A percentile compares a stretch with the other conserved stretches of the same genome.
phyloP scores from a whole-genome alignment of 2,113 vertebrate species.

The Apeltes quadracus region DNA sequence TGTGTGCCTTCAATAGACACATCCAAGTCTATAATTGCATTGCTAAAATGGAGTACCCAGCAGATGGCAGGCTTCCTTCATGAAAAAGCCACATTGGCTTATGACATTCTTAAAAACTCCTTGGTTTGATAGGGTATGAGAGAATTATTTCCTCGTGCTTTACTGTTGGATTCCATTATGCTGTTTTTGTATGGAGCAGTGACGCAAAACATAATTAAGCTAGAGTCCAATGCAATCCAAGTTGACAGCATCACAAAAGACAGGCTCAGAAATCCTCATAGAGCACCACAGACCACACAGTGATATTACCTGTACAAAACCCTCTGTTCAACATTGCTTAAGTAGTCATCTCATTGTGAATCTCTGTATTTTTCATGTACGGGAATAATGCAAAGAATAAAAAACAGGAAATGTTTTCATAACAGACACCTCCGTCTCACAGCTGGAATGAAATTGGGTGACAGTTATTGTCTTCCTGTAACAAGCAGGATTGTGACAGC shows the following conservation, averaged over 20 bases:
- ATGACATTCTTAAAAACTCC: neutral
- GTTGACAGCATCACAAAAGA: neutral
- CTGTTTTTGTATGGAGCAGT: neutral
- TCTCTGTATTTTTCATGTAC: neutral
- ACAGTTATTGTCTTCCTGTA: neutral
- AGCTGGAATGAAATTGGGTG: slow-evolving; percentile 1
- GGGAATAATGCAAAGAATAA: too few relatives aligned
- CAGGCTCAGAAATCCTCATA: neutral
- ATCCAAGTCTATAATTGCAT: neutral
- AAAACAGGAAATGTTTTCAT: neutral
- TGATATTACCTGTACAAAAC: neutral
- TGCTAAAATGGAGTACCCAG: neutral
- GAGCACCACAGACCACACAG: neutral
- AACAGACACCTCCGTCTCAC: neutral
- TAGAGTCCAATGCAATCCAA: neutral
- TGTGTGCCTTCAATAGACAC: neutral
- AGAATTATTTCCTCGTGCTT: neutral
- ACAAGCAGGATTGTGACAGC: slow-evolving; percentile 9
- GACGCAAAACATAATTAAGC: neutral
- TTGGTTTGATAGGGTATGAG: neutral
- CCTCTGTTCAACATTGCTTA: neutral
- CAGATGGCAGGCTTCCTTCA: slow-evolving; percentile 7
- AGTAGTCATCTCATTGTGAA: neutral
- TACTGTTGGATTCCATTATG: neutral
- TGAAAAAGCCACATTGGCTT: neutral